phyloP scores from a whole-genome alignment of 1,140 invertebrate species.

The Melitaea cinxia region DNA sequence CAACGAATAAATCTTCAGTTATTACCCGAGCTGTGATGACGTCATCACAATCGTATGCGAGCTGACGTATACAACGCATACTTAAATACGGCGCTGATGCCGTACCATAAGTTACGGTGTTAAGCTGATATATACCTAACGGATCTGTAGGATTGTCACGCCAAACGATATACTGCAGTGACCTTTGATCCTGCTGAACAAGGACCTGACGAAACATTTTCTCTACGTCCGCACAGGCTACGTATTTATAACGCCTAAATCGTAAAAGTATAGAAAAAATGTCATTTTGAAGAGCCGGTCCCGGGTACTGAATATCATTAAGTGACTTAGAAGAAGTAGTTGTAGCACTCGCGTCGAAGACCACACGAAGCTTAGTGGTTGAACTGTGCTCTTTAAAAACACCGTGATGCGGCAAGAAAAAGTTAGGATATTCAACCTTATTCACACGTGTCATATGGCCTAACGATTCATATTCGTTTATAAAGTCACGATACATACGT shows the following conservation, averaged over 20 bases:
- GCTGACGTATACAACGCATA: no score
- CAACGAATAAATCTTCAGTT: no score
- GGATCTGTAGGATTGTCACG: no score
- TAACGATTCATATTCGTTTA: not conserved
- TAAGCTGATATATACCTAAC: no score
- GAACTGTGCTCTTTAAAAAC: not conserved
- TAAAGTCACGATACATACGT: not conserved
- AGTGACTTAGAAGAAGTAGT: not conserved
- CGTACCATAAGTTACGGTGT: no score
- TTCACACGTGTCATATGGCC: conserved; percentile 12
- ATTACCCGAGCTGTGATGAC: no score
- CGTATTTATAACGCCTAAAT: not conserved
- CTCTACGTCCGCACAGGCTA: not conserved
- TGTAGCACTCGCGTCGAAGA: not conserved
- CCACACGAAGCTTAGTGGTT: not conserved
- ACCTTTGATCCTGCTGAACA: no score
- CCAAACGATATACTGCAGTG: no score
- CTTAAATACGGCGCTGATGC: no score
- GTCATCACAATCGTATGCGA: no score
- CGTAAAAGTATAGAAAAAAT: not conserved
- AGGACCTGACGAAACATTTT: not conserved
- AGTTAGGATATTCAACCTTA: not conserved
- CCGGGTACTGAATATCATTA: not conserved
- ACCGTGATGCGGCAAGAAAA: conserved; percentile 8
- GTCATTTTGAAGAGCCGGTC: not conserved